A percentile compares a stretch with the other conserved stretches of the same genome.
Evolutionary conservation across 2,888 invertebrate genomes (phyloP).

Genomic region (Ptilodon capucinus): DNA sequence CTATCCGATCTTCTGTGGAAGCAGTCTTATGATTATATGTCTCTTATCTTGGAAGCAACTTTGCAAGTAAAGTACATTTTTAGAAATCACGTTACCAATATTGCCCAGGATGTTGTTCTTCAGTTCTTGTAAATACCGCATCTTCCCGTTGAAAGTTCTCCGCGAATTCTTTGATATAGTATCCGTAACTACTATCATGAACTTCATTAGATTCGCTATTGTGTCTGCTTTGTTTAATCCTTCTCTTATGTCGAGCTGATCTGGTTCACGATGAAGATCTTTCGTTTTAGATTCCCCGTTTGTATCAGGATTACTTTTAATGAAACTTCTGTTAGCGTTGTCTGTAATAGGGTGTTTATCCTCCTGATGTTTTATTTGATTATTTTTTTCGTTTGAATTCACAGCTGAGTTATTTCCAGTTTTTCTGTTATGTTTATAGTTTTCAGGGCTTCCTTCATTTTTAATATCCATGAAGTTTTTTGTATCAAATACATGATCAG

Average conservation of each 20-base stretch:
- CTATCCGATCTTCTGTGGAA: slow-evolving; percentile 70
- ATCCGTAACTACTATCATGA: slow-evolving; percentile 64
- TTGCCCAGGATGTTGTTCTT: slow-evolving; percentile 83
- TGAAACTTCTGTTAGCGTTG: not conserved
- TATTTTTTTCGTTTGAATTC: slow-evolving; percentile 3
- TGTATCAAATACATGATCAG: slow-evolving; percentile 7
- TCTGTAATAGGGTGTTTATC: not conserved
- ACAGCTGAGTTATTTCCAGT: slow-evolving; percentile 9
- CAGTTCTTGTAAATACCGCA: slow-evolving; percentile 81
- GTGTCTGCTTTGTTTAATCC: slow-evolving; percentile 27
- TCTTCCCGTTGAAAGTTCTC: slow-evolving; percentile 78
- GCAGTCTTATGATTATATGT: not conserved
- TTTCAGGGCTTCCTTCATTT: slow-evolving; percentile 1
- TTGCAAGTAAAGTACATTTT: not conserved
- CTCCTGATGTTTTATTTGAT: not conserved
- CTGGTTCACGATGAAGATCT: not conserved
- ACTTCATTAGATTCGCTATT: slow-evolving; percentile 55
- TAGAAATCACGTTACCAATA: slow-evolving; percentile 81
- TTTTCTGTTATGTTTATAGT: not conserved
- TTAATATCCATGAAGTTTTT: slow-evolving; percentile 10
- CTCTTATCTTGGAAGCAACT: not conserved
- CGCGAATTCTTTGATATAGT: slow-evolving; percentile 64
- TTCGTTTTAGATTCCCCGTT: not conserved
- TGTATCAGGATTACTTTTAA: not conserved
- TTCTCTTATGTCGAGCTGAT: not conserved